Conservation (phyloP, 2,888 invertebrate genomes). For the Fissipunctia ypsillon region DNA sequence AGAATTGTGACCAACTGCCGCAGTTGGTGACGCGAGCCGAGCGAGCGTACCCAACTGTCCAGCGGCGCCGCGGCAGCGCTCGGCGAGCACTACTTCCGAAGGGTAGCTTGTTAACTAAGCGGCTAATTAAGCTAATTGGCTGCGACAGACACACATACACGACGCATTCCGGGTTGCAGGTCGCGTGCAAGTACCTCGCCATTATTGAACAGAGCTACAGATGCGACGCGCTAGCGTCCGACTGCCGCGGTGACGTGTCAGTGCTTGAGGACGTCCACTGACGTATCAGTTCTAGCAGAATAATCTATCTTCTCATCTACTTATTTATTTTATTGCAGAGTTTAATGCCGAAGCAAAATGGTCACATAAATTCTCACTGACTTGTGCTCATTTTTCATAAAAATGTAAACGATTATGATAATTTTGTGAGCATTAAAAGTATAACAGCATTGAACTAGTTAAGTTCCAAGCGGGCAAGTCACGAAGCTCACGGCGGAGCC, state of each 20-base stretch:
- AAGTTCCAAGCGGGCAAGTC: slow-evolving; percentile 43
- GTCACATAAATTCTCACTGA: slow-evolving; percentile 20
- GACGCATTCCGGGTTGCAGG: slow-evolving; percentile 19
- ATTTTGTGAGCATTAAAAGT: slow-evolving; percentile 54
- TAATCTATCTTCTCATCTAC: background rate
- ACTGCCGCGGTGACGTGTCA: background rate
- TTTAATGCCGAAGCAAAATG: slow-evolving; percentile 1
- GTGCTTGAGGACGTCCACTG: background rate
- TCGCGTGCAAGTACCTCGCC: background rate
- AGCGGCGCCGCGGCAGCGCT: no score
- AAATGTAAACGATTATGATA: slow-evolving; percentile 45
- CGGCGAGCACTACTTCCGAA: no score
- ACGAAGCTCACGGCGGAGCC: slow-evolving; percentile 56
- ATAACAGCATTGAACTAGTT: slow-evolving; percentile 55
- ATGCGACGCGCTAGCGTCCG: background rate
- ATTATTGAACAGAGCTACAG: background rate
- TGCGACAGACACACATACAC: background rate
- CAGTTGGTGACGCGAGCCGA: no score
- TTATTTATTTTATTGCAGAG: background rate
- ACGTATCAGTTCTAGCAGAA: background rate
- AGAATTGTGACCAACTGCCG: no score
- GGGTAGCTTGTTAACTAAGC: no score
- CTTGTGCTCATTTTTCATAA: slow-evolving; percentile 24
- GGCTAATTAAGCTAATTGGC: no score
- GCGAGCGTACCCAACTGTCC: no score